Base-by-base conservation (phyloP, 2,888 invertebrate genomes). In the Leucozona laternaria region DNA sequence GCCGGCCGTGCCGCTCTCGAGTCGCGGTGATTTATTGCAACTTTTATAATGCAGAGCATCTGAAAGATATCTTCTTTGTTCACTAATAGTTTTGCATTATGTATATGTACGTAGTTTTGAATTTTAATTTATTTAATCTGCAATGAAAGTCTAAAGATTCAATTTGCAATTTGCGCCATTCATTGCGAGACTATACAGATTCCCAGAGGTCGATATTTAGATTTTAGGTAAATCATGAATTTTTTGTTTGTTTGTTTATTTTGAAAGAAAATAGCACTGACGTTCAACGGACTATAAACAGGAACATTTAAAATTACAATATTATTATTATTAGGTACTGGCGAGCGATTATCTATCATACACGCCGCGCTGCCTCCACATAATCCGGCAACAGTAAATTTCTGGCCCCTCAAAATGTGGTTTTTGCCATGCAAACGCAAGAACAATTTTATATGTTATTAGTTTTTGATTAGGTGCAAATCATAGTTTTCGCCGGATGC, bases 391-490 rank as follows among this genome's bases (percentile, higher is more conserved):
- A 5, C 1, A 22, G 22, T 40, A 20, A 37, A 40, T 40, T 40
- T 5, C 7, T 37, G 13, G 13, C 43, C 7, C 22, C 34, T 13
- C 58, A 60, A n/a, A n/a, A 37, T 37, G 13, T 37, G 1, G 0
- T 40, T 15, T n/a, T 34, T 57, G 4, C n/a, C 43, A n/a, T 43
- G 7, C n/a, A n/a, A n/a, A n/a, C 0, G 3, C 10, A 43, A 15
- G n/a, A 43, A 43, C 2, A n/a, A n/a, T 40, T 48, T 20, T 25
- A 28, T 75, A 28, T 75, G 78, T 62, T 83, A 73, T 75, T 79
- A 70, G 83, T 62, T 60, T 73, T 60, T 55, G 50, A 83, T 76
- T 79, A 76, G 71, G 71, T 75, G 71, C 22, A 66, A 79, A 76
- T 84, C 58, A 66, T 76, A 68, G 70, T 58, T 75, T 43, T 57